Evolutionary conservation across 2,113 vertebrate genomes (phyloP).

Genomic region (Nematolebias whitei): DNA sequence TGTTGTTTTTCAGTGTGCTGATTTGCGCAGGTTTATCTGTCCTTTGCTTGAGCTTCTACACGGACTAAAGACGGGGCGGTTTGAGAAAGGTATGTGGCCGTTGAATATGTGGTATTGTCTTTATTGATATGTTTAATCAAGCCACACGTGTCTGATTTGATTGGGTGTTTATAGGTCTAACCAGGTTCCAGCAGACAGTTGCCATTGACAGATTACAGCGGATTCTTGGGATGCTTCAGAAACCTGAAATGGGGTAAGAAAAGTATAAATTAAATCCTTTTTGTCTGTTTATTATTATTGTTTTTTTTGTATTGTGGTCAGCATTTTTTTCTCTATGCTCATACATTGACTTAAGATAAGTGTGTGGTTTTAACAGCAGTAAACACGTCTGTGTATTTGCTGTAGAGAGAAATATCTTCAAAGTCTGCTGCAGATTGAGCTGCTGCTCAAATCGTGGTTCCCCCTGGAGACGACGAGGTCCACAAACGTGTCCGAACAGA

Average conservation of each 20-base stretch:
- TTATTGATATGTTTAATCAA: too few species aligned
- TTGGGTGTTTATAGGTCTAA: conserved; percentile 82
- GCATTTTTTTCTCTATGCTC: too few species aligned
- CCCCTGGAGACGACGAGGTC: conserved; percentile 71
- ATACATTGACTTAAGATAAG: too few species aligned
- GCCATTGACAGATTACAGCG: conserved; percentile 90
- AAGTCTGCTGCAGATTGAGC: conserved; percentile 89
- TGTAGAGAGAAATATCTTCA: conserved; percentile 85
- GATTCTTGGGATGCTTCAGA: conserved; percentile 89
- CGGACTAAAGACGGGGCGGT: conserved; percentile 86
- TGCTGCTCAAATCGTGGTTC: conserved; percentile 90
- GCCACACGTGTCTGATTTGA: too few species aligned
- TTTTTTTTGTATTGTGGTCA: too few species aligned
- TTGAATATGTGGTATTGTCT: too few species aligned
- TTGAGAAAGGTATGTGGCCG: conserved; percentile 83
- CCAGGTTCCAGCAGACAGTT: conserved; percentile 89
- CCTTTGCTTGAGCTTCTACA: conserved; percentile 85
- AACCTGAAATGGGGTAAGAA: conserved; percentile 88
- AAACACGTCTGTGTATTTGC: too few species aligned
- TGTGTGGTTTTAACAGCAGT: too few species aligned
- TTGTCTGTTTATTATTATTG: too few species aligned
- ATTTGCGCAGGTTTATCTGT: conserved; percentile 84
- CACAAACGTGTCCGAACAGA: conserved; percentile 18
- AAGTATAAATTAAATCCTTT: background rate
- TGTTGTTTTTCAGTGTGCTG: conserved; percentile 82